A percentile compares a stretch with the other conserved stretches of the same genome.
phyloP scores from a whole-genome alignment of 2,888 invertebrate species.

The Mythimna lalbum region DNA sequence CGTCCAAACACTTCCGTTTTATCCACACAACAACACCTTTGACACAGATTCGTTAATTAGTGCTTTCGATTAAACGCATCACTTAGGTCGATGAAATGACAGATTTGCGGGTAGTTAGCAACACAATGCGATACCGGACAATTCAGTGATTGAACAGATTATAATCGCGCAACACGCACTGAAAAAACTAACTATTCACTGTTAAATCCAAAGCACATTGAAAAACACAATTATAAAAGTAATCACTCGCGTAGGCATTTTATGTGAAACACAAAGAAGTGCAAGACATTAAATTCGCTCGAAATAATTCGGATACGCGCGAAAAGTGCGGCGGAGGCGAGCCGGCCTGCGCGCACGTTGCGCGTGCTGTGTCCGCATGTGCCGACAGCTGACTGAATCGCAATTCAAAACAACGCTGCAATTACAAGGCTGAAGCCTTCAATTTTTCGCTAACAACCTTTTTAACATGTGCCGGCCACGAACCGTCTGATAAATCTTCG shows the following conservation, averaged over 20 bases:
- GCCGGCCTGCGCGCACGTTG: constrained; percentile 85
- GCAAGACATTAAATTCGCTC: constrained; percentile 60
- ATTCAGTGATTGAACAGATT: constrained; percentile 67
- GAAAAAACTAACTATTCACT: constrained; percentile 42
- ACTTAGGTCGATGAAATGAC: constrained; percentile 64
- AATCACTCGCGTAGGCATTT: constrained; percentile 42
- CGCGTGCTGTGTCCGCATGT: constrained; percentile 85
- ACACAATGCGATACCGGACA: constrained; percentile 61
- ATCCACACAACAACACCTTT: constrained; percentile 71
- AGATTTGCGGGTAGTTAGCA: constrained; percentile 67
- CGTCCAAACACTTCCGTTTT: constrained; percentile 68
- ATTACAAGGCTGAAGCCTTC: constrained; percentile 81
- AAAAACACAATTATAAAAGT: constrained; percentile 42
- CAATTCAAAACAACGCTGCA: constrained; percentile 87
- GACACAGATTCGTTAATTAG: constrained; percentile 68
- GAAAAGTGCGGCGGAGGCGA: constrained; percentile 73
- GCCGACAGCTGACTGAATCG: constrained; percentile 90
- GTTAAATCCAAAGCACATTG: constrained; percentile 51
- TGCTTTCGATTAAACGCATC: constrained; percentile 65
- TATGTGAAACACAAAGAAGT: constrained; percentile 21
- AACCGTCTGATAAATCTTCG: constrained; percentile 44
- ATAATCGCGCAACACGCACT: constrained; percentile 58
- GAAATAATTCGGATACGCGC: constrained; percentile 75
- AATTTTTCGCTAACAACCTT: constrained; percentile 84
- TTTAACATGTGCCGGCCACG: constrained; percentile 61